Conservation (phyloP, 2,113 vertebrate species). For the Siniperca chuatsi region DNA sequence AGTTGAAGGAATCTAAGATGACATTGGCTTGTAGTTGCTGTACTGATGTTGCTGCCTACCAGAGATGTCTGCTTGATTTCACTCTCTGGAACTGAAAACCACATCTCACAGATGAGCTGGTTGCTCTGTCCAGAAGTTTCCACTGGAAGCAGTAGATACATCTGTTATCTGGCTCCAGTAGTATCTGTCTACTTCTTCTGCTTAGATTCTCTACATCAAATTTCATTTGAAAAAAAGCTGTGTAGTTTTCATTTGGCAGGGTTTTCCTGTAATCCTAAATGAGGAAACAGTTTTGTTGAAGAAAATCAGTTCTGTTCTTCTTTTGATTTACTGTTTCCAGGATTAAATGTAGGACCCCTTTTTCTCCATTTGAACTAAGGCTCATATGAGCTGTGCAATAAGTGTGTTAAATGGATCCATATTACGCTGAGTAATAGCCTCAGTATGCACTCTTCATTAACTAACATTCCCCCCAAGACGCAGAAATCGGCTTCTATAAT, state of each 20-base stretch:
- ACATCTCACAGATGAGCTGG: conserved; percentile 42
- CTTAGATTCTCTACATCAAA: conserved; percentile 30
- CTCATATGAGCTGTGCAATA: conserved; percentile 45
- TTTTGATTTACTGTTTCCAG: conserved; percentile 54
- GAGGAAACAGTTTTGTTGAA: conserved; percentile 21
- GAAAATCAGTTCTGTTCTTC: conserved; percentile 29
- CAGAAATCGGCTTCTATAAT: conserved; percentile 72
- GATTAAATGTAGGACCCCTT: conserved; percentile 30
- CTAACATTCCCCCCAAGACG: conserved; percentile 73
- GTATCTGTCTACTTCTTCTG: conserved; percentile 30
- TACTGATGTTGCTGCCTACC: conserved; percentile 11
- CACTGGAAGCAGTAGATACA: conserved; percentile 58
- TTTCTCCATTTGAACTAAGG: conserved; percentile 43
- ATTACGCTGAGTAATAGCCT: conserved; percentile 67
- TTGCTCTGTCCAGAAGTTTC: conserved; percentile 48
- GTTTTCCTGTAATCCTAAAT: conserved; percentile 22
- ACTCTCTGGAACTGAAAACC: conserved; percentile 48
- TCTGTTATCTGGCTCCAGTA: conserved; percentile 57
- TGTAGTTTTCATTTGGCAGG: conserved; percentile 17
- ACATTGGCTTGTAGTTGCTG: conserved; percentile 23
- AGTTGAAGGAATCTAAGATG: conserved; percentile 30
- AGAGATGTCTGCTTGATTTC: conserved; percentile 53
- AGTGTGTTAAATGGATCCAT: conserved; percentile 72
- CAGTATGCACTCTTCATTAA: conserved; percentile 77
- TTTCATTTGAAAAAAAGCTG: conserved; percentile 22